Conservation (phyloP, 2,888 invertebrate species). For the Lomographa bimaculata region DNA sequence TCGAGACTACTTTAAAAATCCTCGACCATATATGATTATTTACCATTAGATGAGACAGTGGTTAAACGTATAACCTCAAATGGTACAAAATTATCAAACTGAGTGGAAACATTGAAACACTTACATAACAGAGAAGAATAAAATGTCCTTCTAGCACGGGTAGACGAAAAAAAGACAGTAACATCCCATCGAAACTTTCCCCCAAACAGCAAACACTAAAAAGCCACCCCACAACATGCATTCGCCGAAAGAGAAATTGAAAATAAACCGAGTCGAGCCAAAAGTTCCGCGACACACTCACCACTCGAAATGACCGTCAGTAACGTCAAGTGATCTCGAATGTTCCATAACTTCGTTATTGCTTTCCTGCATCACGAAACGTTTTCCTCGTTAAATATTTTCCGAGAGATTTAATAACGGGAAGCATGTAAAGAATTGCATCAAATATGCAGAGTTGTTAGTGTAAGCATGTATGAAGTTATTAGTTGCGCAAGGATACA, state of each 20-base stretch:
- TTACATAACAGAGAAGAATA: no score
- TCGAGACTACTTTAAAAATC: no score
- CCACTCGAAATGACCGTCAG: slow-evolving; percentile 43
- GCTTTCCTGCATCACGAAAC: slow-evolving; percentile 35
- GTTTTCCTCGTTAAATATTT: slow-evolving; percentile 29
- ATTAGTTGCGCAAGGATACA: slow-evolving; percentile 8
- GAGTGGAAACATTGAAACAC: no score
- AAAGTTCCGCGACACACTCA: slow-evolving; percentile 48
- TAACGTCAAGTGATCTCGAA: slow-evolving; percentile 44
- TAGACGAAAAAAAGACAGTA: not conserved
- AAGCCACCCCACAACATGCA: slow-evolving; percentile 7
- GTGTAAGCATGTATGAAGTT: slow-evolving; percentile 12
- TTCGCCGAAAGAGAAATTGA: slow-evolving; percentile 35
- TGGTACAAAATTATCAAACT: no score
- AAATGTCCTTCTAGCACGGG: no score
- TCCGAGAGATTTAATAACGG: slow-evolving; percentile 29
- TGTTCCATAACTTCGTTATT: slow-evolving; percentile 58
- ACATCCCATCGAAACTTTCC: slow-evolving; percentile 9
- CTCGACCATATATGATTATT: no score
- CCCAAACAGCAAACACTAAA: slow-evolving; percentile 13
- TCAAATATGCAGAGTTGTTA: slow-evolving; percentile 20
- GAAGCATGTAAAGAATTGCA: slow-evolving; percentile 27
- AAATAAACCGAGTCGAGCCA: slow-evolving; percentile 36
- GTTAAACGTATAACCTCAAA: no score
- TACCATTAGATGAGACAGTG: no score